Base-by-base conservation (phyloP, 92 coral and sea anemone genomes). In the Epizoanthus fatuus region DNA sequence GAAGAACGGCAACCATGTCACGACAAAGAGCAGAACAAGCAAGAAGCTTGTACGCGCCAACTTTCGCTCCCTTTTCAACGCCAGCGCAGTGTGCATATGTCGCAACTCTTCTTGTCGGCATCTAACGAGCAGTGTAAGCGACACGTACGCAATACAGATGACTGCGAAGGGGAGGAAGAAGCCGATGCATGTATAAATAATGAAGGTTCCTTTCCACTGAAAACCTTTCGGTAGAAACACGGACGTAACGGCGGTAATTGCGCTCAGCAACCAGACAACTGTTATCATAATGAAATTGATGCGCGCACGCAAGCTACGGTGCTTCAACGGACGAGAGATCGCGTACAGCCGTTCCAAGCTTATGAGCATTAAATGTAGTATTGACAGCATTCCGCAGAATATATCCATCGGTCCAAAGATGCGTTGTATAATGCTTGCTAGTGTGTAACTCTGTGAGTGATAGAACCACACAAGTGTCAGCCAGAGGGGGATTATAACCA, bases 1-100 rank as follows among this genome's bases (percentile, higher is more conserved):
- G 81, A 93, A 93, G 47, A 93, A 90, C 20, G 96, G 96, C 76
- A 93, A 37, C 96, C 96, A 93, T 79, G 96, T 93, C 68, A 90
- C 68, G 19, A 90, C 82, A 78, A 93, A 93, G 45, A 93, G 88
- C 19, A 93, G 62, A 17, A 93, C 70, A 8, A 93, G 75, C 12
- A 89, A 79, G 63, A 93, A 84, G 15, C 92, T 81, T 2, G 96
- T 90, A 7, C 83, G 19, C 5, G 92, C 96, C 11, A 91, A 85
- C 20, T 86, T 88, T 32, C 96, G 87, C 68, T 93, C 96, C 63
- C 69, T 80, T 49, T 70, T 80, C 47, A 93, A 55, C 1, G 86
- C 84, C 22, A 86, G 79, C 16, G 91, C 90, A 11, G 90, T 82
- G 19, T 70, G 81, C 69, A n/a, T 77, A 3, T 55, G 69, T 22